Evolutionary conservation across 2,797 vertebrate genomes (phyloP).

Genomic region (Dermochelys coriacea): DNA sequence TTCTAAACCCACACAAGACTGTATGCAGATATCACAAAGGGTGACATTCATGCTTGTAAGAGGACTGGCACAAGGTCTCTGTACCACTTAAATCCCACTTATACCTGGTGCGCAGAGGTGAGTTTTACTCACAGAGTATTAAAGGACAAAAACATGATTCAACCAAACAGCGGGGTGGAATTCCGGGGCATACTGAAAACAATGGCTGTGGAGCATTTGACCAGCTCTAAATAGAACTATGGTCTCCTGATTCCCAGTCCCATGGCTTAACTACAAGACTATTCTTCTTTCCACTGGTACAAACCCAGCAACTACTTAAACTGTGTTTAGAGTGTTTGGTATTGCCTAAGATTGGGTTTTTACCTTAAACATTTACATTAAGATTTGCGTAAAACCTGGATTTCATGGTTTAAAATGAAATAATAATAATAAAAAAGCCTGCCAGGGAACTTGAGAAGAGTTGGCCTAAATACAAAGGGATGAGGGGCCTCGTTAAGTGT

Average conservation of each 20-base stretch:
- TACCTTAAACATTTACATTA: background rate
- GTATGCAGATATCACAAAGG: background rate
- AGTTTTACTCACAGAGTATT: background rate
- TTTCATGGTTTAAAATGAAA: slow-evolving; percentile 14
- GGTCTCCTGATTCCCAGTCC: background rate
- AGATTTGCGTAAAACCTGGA: background rate
- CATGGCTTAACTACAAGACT: background rate
- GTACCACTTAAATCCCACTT: background rate
- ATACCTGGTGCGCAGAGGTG: background rate
- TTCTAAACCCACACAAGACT: background rate
- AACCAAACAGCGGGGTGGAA: background rate
- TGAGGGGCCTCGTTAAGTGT: background rate
- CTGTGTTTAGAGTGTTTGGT: background rate
- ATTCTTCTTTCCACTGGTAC: background rate
- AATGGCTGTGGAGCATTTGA: background rate
- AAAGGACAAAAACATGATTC: background rate
- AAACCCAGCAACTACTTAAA: background rate
- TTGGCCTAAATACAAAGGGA: background rate
- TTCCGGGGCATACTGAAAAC: background rate
- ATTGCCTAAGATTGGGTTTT: background rate
- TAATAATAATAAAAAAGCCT: background rate
- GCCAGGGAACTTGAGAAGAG: background rate
- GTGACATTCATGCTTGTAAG: background rate
- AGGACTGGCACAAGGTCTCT: background rate
- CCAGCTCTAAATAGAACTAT: background rate